phyloP scores from a whole-genome alignment of 2,888 invertebrate species.

The Ectemnius cavifrons region DNA sequence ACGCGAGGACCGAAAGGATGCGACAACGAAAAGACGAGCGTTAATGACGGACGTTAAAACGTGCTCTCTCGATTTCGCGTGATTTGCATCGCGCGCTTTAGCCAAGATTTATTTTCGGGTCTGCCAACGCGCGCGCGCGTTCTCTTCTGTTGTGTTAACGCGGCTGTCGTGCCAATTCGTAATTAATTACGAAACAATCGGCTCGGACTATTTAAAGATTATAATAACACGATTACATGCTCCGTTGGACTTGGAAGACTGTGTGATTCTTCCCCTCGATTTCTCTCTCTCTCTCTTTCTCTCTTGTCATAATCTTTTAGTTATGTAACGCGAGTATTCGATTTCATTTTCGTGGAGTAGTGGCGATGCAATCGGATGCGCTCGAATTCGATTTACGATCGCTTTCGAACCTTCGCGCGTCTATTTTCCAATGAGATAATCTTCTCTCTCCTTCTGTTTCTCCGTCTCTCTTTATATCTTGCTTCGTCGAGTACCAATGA shows the following conservation, averaged over 20 bases:
- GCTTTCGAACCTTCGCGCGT: slow-evolving; percentile 3
- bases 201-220: slow-evolving; percentile 36
- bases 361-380: neutral
- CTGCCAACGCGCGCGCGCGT: too few relatives aligned
- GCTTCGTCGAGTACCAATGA: neutral
- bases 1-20: too few relatives aligned
- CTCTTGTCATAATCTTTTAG: slow-evolving; percentile 11
- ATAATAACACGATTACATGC: slow-evolving; percentile 20
- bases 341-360: neutral
- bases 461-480: neutral
- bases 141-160: neutral
- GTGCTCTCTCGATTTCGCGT: slow-evolving; percentile 26
- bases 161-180: slow-evolving; percentile 39
- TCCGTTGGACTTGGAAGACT: slow-evolving; percentile 22
- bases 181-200: slow-evolving; percentile 53
- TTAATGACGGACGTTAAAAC: neutral
- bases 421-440: slow-evolving; percentile 1
- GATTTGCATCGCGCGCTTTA: slow-evolving; percentile 22
- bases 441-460: neutral
- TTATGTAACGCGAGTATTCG: slow-evolving; percentile 20
- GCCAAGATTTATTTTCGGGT: slow-evolving; percentile 34
- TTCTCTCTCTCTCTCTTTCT: neutral
- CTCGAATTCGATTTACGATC: slow-evolving; percentile 25
- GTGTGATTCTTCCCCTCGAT: neutral
- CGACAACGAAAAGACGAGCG: too few relatives aligned